Conservation (phyloP, 2,113 vertebrate genomes). For the Promerops cafer region DNA sequence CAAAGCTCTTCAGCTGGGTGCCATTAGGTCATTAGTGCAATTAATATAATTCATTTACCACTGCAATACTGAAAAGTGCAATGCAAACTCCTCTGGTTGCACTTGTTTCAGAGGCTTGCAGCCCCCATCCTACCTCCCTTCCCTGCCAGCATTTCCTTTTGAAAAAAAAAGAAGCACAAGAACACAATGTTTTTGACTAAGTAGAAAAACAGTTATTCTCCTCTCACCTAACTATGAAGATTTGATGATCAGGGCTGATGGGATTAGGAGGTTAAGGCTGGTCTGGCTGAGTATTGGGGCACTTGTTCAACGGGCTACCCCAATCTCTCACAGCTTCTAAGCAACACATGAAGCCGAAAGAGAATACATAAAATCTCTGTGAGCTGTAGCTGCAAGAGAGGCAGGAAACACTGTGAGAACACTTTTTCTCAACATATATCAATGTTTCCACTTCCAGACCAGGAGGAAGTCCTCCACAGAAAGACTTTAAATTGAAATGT, state of each 20-base stretch:
- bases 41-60: not conserved
- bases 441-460: conserved; percentile 9
- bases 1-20: not conserved
- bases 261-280: not conserved
- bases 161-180: not conserved
- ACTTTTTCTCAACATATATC: not conserved
- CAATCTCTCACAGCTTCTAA: not conserved
- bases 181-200: not conserved
- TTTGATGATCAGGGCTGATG: not conserved
- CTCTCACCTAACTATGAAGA: not conserved
- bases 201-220: not conserved
- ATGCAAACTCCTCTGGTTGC: not conserved
- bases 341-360: not conserved
- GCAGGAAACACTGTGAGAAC: conserved; percentile 5
- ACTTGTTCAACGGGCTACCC: not conserved
- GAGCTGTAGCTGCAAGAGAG: not conserved
- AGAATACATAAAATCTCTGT: not conserved
- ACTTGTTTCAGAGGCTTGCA: not conserved
- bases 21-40: accelerated
- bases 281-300: not conserved
- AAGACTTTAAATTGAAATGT: not conserved
- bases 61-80: not conserved
- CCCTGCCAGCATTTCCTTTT: not conserved
- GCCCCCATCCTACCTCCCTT: not conserved
- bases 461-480: not conserved